Conservation (phyloP, 2,797 vertebrate genomes). For the Amphiprion clarkii region DNA sequence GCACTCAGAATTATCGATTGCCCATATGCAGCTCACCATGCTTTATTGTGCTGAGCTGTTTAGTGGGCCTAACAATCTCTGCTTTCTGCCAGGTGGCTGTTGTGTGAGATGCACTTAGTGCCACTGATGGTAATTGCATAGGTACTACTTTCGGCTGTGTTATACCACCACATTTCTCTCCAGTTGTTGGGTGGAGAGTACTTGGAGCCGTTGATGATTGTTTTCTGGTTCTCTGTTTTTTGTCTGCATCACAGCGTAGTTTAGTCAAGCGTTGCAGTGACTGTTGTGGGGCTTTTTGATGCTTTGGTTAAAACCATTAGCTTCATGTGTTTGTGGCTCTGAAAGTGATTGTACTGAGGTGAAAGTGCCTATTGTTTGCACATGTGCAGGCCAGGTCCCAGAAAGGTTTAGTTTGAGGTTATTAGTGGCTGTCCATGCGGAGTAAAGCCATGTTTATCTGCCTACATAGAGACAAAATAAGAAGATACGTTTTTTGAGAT, state of each 20-base stretch:
- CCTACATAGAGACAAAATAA: no score
- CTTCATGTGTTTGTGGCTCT: conserved; percentile 14
- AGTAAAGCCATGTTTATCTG: background rate
- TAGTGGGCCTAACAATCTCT: no score
- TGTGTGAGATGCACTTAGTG: conserved; percentile 29
- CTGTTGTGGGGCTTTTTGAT: conserved; percentile 11
- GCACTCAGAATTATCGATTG: no score
- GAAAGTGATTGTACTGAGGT: conserved; percentile 27
- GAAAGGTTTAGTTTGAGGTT: conserved; percentile 10
- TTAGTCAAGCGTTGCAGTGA: conserved; percentile 7
- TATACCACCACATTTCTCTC: conserved; percentile 11
- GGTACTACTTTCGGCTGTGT: conserved; percentile 14
- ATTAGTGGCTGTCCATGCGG: background rate
- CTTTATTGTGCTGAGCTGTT: conserved; percentile 16
- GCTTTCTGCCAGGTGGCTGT: conserved; percentile 21
- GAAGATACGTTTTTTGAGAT: background rate
- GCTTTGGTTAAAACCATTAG: conserved; percentile 47
- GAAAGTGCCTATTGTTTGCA: conserved; percentile 31
- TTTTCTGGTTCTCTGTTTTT: background rate
- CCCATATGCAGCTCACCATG: background rate
- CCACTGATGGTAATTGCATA: conserved; percentile 26
- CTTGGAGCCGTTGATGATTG: conserved; percentile 10
- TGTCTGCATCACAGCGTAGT: background rate
- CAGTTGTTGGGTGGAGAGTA: conserved; percentile 29
- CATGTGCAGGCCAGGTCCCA: background rate